Conservation (phyloP, 2,888 invertebrate species). For the Clunio marinus region DNA sequence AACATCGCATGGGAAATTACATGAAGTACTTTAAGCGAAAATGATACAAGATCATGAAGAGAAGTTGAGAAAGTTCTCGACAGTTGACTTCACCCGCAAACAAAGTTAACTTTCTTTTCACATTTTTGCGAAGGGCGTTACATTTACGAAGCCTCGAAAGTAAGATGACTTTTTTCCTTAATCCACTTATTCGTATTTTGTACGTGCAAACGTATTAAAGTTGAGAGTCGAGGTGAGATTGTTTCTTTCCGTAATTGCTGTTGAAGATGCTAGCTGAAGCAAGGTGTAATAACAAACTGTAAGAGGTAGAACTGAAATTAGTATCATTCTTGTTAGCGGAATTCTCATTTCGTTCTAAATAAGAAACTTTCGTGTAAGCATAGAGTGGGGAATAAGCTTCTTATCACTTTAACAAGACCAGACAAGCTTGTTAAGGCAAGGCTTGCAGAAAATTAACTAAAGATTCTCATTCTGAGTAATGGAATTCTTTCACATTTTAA, state of each 20-base stretch:
- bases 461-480: neutral
- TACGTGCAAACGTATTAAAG: neutral
- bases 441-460: neutral
- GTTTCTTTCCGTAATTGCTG: neutral
- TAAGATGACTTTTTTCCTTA: neutral
- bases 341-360: neutral
- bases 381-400: constrained; percentile 23
- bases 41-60: neutral
- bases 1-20: constrained; percentile 21
- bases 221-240: neutral
- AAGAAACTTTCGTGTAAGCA: neutral
- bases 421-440: neutral
- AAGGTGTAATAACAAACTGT: neutral
- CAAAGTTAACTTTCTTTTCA: neutral
- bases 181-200: neutral
- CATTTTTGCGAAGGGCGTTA: neutral
- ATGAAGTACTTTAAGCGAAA: neutral
- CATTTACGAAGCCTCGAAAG: neutral
- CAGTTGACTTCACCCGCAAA: neutral
- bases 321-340: neutral
- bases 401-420: constrained; percentile 30
- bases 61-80: neutral
- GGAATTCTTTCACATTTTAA: too few species aligned
- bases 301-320: neutral
- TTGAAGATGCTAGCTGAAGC: neutral